Evolutionary conservation across 2,113 vertebrate species (phyloP).

Genomic region (Ivindomyrus marchei): DNA sequence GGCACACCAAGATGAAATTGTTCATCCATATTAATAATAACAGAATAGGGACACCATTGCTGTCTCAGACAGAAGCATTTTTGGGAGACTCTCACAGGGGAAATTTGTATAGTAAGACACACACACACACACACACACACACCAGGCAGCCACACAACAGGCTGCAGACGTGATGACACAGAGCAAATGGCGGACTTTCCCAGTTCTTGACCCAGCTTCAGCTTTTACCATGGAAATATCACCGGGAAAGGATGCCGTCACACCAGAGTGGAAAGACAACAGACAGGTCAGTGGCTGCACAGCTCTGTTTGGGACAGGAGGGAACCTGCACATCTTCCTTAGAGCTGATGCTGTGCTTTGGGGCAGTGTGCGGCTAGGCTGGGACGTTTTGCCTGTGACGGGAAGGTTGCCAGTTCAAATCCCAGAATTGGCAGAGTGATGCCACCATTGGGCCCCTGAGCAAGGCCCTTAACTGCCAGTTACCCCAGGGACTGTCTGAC

Average conservation of each 20-base stretch:
- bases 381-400: not conserved
- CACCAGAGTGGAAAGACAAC: constrained; percentile 3
- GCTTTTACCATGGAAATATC: constrained; percentile 16
- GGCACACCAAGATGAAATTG: not conserved
- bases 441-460: not conserved
- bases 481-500: not conserved
- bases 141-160: not conserved
- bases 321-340: not conserved
- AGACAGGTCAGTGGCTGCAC: not conserved
- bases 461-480: not conserved
- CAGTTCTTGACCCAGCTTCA: constrained; percentile 14
- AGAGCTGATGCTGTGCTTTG: not conserved
- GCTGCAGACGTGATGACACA: not conserved
- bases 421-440: not conserved
- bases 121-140: not conserved
- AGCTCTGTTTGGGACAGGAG: not conserved
- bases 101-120: not conserved
- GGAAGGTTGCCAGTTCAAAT: not conserved
- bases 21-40: not conserved
- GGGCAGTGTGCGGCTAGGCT: not conserved
- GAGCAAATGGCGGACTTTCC: not conserved
- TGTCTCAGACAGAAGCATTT: not conserved
- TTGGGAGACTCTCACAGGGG: not conserved
- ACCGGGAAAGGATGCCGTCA: constrained; percentile 6
- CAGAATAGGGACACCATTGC: not conserved